Conservation (phyloP, 2,888 invertebrate genomes). For the Rhynchonema sp. region DNA sequence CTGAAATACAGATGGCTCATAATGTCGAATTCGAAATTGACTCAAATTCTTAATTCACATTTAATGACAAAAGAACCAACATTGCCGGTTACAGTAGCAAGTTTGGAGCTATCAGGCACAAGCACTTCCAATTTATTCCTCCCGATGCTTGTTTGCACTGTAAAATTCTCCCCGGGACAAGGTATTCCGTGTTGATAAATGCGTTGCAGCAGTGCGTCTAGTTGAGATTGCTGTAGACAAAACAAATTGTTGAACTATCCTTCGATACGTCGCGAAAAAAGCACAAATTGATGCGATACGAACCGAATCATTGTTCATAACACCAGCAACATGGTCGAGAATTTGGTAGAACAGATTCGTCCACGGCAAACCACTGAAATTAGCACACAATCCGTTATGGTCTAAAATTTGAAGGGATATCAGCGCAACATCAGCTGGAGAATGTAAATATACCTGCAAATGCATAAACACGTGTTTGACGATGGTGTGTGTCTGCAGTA, state of each 20-base stretch:
- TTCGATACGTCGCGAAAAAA: neutral
- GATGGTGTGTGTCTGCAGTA: conserved; percentile 86
- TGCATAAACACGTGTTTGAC: conserved; percentile 50
- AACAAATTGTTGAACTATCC: too few species aligned
- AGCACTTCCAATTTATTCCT: conserved; percentile 60
- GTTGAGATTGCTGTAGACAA: too few species aligned
- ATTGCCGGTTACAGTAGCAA: conserved; percentile 88
- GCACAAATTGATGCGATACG: too few species aligned
- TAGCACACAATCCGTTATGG: neutral
- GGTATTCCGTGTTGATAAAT: too few species aligned
- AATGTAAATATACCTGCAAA: conserved; percentile 30
- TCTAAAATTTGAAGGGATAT: too few species aligned
- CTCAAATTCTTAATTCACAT: too few species aligned
- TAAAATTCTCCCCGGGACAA: too few species aligned
- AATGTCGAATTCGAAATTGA: too few species aligned
- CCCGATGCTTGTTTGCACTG: too few species aligned
- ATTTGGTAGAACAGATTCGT: conserved; percentile 79
- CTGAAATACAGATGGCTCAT: conserved; percentile 44
- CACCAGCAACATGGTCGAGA: conserved; percentile 58
- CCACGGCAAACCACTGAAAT: conserved; percentile 75
- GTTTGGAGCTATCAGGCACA: conserved; percentile 54
- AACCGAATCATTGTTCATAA: conserved; percentile 37
- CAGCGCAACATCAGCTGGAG: neutral
- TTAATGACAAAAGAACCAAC: conserved; percentile 41
- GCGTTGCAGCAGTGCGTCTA: too few species aligned